Conservation (phyloP, 1,140 invertebrate species). For the Solenopsis invicta region DNA sequence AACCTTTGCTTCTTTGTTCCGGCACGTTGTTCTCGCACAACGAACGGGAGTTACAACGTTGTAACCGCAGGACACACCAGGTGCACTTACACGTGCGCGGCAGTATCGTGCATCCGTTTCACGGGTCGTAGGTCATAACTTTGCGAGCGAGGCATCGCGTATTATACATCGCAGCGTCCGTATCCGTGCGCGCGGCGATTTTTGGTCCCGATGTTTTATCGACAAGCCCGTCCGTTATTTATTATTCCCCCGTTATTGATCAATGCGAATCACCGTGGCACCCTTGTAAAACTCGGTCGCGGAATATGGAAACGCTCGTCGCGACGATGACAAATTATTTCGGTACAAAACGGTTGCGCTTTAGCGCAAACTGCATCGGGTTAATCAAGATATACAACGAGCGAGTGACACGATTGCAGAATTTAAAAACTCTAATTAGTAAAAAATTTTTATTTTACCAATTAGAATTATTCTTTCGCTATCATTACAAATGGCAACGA, state of each 20-base stretch:
- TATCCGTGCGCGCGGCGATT: constrained; percentile 29
- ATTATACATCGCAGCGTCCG: background rate
- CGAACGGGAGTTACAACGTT: constrained; percentile 43
- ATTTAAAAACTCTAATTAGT: constrained; percentile 20
- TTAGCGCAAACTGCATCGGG: background rate
- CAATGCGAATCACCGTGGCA: constrained; percentile 48
- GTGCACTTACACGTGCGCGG: constrained; percentile 25
- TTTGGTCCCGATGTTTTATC: constrained; percentile 65
- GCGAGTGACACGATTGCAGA: background rate
- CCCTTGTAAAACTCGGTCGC: constrained; percentile 61
- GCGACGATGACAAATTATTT: constrained; percentile 71
- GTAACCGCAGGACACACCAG: constrained; percentile 57
- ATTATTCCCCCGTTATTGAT: constrained; percentile 72
- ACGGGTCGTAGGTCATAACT: constrained; percentile 49
- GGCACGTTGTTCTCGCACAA: constrained; percentile 48
- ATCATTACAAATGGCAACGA: background rate
- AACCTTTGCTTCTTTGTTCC: constrained; percentile 50
- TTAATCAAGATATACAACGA: constrained; percentile 42
- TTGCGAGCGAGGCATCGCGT: constrained; percentile 16
- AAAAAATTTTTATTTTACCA: background rate
- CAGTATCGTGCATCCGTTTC: constrained; percentile 29
- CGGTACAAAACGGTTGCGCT: constrained; percentile 19
- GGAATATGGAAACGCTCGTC: constrained; percentile 61
- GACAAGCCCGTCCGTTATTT: constrained; percentile 70
- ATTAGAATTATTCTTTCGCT: background rate